Percentiles rank a stretch among this genome's conserved stretches.
phyloP scores from a whole-genome alignment of 2,888 invertebrate species.

The Dryobota labecula region DNA sequence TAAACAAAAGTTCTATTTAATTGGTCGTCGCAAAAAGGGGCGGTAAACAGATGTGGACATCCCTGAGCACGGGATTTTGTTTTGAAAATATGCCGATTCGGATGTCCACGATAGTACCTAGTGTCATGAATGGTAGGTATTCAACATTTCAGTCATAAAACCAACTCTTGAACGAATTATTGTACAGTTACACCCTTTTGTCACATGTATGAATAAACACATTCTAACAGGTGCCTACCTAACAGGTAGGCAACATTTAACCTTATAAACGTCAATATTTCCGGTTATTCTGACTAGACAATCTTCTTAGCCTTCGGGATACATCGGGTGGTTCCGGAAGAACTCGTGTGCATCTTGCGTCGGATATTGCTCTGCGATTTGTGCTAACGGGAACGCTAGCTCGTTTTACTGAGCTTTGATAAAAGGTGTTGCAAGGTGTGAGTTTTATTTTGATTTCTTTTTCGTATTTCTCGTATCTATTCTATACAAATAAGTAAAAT shows the following conservation, averaged over 20 bases:
- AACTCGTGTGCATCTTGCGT: conserved; percentile 51
- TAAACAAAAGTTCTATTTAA: too few relatives aligned
- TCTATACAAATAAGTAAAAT: too few relatives aligned
- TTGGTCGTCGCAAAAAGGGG: too few relatives aligned
- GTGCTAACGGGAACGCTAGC: conserved; percentile 23
- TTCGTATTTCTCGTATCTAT: too few relatives aligned
- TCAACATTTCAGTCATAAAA: not conserved
- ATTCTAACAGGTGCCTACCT: too few relatives aligned
- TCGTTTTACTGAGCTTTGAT: conserved; percentile 40
- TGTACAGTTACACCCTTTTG: too few relatives aligned
- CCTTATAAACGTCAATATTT: conserved; percentile 30
- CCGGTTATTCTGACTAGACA: conserved; percentile 13
- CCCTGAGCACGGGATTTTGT: too few relatives aligned
- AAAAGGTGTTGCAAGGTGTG: not conserved
- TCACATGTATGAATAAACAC: not conserved
- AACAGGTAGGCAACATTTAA: not conserved
- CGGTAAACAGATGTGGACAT: too few relatives aligned
- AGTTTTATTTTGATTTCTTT: too few relatives aligned
- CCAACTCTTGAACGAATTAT: not conserved
- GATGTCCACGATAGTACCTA: too few relatives aligned
- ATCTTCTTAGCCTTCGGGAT: conserved; percentile 38
- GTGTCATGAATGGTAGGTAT: not conserved
- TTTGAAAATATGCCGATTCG: too few relatives aligned
- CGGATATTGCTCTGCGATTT: conserved; percentile 68
- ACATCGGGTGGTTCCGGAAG: conserved; percentile 37